Percentiles rank a stretch among this genome's conserved stretches.
phyloP scores from a whole-genome alignment of 2,888 invertebrate genomes.

The Stramonita haemastoma region DNA sequence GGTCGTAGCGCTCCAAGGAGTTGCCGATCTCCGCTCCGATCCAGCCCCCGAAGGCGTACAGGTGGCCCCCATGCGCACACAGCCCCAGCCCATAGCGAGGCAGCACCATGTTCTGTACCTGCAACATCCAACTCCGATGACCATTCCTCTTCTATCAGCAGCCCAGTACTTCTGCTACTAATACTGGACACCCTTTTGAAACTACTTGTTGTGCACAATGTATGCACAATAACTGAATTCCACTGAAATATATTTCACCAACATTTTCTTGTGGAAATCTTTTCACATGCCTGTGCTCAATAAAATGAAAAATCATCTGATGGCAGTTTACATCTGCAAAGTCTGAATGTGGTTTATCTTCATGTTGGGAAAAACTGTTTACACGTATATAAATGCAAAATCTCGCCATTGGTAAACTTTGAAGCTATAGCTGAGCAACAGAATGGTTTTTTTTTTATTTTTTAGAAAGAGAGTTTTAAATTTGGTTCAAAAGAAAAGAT shows the following conservation, averaged over 20 bases:
- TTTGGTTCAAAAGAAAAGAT: too few species aligned
- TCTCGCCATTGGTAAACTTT: too few species aligned
- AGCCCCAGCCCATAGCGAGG: conserved; percentile 91
- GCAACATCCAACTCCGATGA: conserved; percentile 75
- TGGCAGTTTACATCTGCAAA: too few species aligned
- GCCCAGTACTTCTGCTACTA: neutral
- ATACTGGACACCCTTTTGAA: neutral
- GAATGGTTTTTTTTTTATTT: too few species aligned
- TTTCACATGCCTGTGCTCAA: neutral
- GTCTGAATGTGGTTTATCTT: too few species aligned
- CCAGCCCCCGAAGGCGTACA: conserved; percentile 96
- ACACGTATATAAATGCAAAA: too few species aligned
- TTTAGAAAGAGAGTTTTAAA: too few species aligned
- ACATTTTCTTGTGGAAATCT: neutral
- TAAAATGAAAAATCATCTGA: neutral
- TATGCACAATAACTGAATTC: neutral
- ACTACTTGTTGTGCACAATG: neutral
- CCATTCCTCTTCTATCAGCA: neutral
- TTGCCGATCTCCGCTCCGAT: conserved; percentile 93
- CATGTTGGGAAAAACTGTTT: too few species aligned
- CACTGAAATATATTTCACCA: neutral
- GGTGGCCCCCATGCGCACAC: conserved; percentile 87
- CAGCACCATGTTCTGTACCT: conserved; percentile 79
- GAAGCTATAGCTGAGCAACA: too few species aligned
- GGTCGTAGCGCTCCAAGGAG: conserved; percentile 92